Base-by-base conservation (phyloP, 2,888 invertebrate species). In the Pocota personata region DNA sequence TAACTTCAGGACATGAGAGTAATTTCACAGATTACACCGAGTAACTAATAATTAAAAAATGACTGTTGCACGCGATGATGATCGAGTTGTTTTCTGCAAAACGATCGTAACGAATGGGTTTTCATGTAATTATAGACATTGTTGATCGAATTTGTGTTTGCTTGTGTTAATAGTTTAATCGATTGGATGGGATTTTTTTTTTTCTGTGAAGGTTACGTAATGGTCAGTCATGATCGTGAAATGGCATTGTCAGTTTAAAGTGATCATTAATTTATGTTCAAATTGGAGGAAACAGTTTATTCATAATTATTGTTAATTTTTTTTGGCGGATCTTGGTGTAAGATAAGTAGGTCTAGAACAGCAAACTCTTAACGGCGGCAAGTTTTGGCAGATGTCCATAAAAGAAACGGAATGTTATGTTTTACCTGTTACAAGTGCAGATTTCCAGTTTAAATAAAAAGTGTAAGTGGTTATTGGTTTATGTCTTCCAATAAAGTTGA, bases 31-130 rank as follows among this genome's bases (percentile, higher is more conserved):
- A 78, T 57, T 64, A 46, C 71, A 21, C 30, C 37, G 48, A 6
- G 48, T 67, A 50, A 58, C 43, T 46, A 21, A 50, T 73, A 83
- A 83, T 83, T 83, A 83, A 83, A n/a, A 72, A 78, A 32, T 72
- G 66, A 78, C 82, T 82, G 19, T 66, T 82, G 66, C 82, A 76
- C 71, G 71, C 76, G 62, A 62, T 76, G 82, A 76, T 69, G 75
- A 82, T 82, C 71, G 71, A 72, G 76, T 69, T 76, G 58, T 37
- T 71, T 50, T 64, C 30, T 64, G 24, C 62, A 37, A 16, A 72
- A 48, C 19, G 48, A 58, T 48, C 37, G 43, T 1, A 32, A n/a
- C 27, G 35, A 57, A 43, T 48, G 55, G 30, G 30, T 16, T 66
- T 37, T 48, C 21, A n/a, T 19, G 35, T 21, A 43, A 73, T 62